Evolutionary conservation across 2,113 vertebrate genomes (phyloP), one percentile per base, ranked within the genome.

Genomic region (Lepus timidus): DNA sequence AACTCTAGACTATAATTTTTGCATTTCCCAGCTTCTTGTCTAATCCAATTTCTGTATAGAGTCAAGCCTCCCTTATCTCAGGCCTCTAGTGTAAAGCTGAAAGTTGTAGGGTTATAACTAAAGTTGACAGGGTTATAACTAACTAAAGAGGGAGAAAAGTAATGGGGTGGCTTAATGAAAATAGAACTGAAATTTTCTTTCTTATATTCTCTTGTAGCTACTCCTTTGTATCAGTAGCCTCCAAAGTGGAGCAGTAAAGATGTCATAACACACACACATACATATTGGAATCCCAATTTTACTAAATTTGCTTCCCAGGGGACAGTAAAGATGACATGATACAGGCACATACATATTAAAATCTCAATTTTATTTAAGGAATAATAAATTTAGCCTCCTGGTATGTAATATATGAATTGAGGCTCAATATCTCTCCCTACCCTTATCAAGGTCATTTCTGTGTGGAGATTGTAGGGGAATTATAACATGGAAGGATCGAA

Each of bases 371-470:
- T 58, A 14, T 19, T 58, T 19, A 58, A 58, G 5, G 55, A 58
- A 17, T 58, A 58, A 65, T 70, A 85, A 87, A 51, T 27, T 52
- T 81, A 87, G 58, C 7, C 1, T 22, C 87, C 52, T 81, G 9
- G 29, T 71, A 76, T 68, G 65, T 49, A 85, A 65, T 25, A n/a
- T 55, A 22, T 12, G 12, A 29, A 51, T 68, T 33, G n/a, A 29
- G 23, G 65, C 0, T 36, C n/a, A n/a, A 0, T 1, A 6, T 5
- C 6, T 44, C 0, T 36, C 36, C 23, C 0, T 2, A 9, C 5
- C 9, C 36, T 83, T 36, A 27, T 31, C 51, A 88, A 23, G 19
- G 6, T 70, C 1, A 44, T 5, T 36, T 58, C 12, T 13, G 13
- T 58, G 55, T 20, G 4, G 55, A 17, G 55, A 58, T 19, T 17